These are phyloP conservation scores for Colletes latitarsis DNA, from an alignment of 1,140 invertebrate genomes.

Conservation along the genomic window DNA sequence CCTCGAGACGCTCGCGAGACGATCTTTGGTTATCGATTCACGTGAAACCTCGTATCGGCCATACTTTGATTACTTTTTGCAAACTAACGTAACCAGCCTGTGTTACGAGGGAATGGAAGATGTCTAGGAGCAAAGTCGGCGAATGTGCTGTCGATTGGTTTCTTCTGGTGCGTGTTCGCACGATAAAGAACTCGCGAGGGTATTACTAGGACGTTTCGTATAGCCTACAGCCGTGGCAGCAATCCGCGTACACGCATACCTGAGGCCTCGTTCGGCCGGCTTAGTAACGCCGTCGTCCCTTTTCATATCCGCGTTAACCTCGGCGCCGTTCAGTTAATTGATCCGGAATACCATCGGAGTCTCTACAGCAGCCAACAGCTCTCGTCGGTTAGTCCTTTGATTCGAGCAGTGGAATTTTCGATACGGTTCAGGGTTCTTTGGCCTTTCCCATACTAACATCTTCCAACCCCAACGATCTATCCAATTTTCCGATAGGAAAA, in stretches of 20 bases:
- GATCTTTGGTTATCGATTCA: too few species aligned
- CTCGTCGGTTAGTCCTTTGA: constrained; percentile 64
- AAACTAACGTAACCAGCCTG: background rate
- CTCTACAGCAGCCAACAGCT: constrained; percentile 46
- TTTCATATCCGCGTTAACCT: constrained; percentile 70
- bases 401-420: constrained; percentile 53
- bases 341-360: constrained; percentile 67
- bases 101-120: background rate
- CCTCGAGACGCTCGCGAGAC: too few species aligned
- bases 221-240: constrained; percentile 33
- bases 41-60: too few species aligned
- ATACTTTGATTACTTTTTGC: too few species aligned
- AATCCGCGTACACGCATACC: constrained; percentile 59
- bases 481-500: constrained; percentile 13
- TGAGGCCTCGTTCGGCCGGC: constrained; percentile 51
- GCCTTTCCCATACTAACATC: constrained; percentile 34
- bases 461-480: constrained; percentile 41
- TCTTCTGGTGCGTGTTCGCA: constrained; percentile 52
- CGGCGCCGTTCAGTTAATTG: constrained; percentile 66
- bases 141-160: constrained; percentile 41
- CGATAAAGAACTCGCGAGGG: constrained; percentile 53
- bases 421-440: constrained; percentile 10
- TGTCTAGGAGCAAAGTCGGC: background rate
- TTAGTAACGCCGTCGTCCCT: constrained; percentile 64
- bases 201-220: constrained; percentile 43